Conservation (phyloP, 2,113 vertebrate species). For the Vanacampus margaritifer region DNA sequence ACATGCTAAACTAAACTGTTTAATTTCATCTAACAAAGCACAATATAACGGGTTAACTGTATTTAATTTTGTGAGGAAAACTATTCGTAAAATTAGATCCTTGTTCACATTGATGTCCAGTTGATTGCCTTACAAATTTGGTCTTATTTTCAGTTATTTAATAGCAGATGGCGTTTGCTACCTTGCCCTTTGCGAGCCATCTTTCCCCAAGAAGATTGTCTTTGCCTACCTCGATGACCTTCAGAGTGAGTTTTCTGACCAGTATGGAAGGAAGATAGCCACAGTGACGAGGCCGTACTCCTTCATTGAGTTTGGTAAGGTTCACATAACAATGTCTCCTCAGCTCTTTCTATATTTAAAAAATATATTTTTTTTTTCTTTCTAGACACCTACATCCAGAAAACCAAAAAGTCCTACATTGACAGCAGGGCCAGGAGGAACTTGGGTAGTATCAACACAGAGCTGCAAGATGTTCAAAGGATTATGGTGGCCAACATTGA, state of each 20-base stretch:
- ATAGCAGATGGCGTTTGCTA: constrained; percentile 93
- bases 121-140: neutral
- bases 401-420: constrained; percentile 91
- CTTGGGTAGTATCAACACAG: constrained; percentile 91
- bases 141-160: constrained; percentile 73
- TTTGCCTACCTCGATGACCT: constrained; percentile 93
- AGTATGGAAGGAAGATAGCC: constrained; percentile 86
- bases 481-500: constrained; percentile 99
- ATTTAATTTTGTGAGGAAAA: neutral
- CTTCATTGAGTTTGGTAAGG: constrained; percentile 95
- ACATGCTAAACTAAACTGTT: no score
- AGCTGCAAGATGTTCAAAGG: constrained; percentile 94
- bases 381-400: constrained; percentile 96
- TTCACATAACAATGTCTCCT: neutral
- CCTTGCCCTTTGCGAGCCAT: constrained; percentile 86
- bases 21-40: no score
- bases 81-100: no score
- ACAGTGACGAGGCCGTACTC: constrained; percentile 93
- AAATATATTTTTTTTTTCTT: neutral
- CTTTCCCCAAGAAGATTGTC: constrained; percentile 88
- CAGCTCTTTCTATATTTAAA: neutral
- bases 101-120: neutral
- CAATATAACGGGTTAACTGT: neutral
- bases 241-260: constrained; percentile 88
- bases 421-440: constrained; percentile 90